phyloP scores from a whole-genome alignment of 2,797 vertebrate genomes.

The Tarsius wallacei region DNA sequence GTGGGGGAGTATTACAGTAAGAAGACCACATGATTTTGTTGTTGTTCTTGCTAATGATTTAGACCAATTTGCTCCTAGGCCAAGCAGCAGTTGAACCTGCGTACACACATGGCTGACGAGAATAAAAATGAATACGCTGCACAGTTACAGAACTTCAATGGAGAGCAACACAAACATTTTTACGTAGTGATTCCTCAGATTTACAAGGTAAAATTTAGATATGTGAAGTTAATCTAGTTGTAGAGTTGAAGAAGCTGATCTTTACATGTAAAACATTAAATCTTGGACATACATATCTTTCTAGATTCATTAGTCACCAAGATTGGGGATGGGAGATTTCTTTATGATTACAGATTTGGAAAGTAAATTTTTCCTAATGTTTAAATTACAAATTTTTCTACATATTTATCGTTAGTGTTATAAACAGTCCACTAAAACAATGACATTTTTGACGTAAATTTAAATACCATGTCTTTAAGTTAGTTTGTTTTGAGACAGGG shows the following conservation, averaged over 20 bases:
- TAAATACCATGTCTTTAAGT: neutral
- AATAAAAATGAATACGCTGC: constrained; percentile 99
- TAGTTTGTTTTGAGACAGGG: no score
- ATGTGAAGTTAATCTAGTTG: constrained; percentile 53
- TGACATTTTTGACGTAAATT: constrained; percentile 55
- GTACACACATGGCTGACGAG: constrained; percentile 98
- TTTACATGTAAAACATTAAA: constrained; percentile 66
- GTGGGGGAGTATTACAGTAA: neutral
- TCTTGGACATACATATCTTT: constrained; percentile 34
- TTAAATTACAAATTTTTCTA: constrained; percentile 55
- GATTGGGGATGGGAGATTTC: constrained; percentile 23
- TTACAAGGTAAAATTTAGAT: constrained; percentile 95
- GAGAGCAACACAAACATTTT: constrained; percentile 98
- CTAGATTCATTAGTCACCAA: constrained; percentile 53
- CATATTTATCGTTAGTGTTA: constrained; percentile 46
- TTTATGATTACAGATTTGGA: constrained; percentile 45
- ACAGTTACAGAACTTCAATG: constrained; percentile 98
- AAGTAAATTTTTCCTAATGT: constrained; percentile 61
- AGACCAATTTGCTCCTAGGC: constrained; percentile 91
- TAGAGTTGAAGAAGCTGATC: constrained; percentile 23
- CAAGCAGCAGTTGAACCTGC: constrained; percentile 97
- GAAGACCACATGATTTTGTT: constrained; percentile 22
- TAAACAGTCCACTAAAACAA: constrained; percentile 21
- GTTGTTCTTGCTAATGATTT: constrained; percentile 75
- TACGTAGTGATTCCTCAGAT: constrained; percentile 98